Evolutionary conservation across 1,140 invertebrate genomes (phyloP), one percentile per base, ranked within the genome.

Genomic region (Steinernema khuongi): DNA sequence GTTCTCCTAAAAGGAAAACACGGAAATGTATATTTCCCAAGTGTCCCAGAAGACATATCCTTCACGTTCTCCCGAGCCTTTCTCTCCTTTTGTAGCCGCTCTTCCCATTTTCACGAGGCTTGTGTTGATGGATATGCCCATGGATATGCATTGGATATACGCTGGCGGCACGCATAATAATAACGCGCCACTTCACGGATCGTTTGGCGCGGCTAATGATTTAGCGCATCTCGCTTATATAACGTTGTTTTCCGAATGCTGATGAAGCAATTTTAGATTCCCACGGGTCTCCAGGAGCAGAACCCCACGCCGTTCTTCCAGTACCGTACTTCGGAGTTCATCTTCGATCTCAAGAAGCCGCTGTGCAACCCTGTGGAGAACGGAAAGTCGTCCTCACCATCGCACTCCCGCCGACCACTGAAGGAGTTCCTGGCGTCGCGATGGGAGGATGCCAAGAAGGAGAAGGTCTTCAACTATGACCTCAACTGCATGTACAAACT

Each of bases 401-500:
- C 50, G 50, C 50, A 14, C 14, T 22, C 19, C 50, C 14, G 11
- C 50, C 11, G 19, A 60, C 14, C 4, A 81, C 74, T 83, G 30
- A 78, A 81, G 68, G 66, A 83, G n/a, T 68, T 85, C 60, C 72
- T 83, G 33, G 50, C 78, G 19, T 41, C 31, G 22, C 32, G 72
- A 74, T 83, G 82, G 82, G 73, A 83, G 22, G 72, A 68, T 1
- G 75, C 83, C 4, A 77, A 81, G 60, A 70, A 83, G 31, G 33
- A 71, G 31, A 78, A 79, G 26, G 83, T 79, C 14, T 78, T 83
- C 75, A 83, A 83, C 60, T 83, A 83, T 68, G 66, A 73, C 32
- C 73, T 85, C 14, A 83, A 85, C 44, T 83, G 82, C 72, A 75
- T 85, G 79, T 83, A 83, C 71, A 83, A 82, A 66, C 76, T 75